These are phyloP conservation scores for Cheilosia vernalis DNA, from an alignment of 2,888 invertebrate species.

Conservation along the genomic window DNA sequence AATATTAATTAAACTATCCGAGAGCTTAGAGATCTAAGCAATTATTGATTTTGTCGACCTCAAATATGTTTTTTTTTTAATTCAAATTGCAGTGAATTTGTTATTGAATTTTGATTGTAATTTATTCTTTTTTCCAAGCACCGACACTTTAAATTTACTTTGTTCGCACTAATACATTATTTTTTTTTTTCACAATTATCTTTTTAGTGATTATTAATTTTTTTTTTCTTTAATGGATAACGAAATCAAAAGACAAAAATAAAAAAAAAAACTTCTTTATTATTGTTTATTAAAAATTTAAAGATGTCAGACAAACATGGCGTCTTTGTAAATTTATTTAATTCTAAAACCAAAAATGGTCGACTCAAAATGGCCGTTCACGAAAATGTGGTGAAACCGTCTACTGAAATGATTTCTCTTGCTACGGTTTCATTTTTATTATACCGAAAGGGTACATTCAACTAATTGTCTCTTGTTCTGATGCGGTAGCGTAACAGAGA, in stretches of 20 bases:
- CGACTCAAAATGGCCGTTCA: slow-evolving; percentile 83
- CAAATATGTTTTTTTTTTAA: not conserved
- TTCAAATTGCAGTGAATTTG: not conserved
- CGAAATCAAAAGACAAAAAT: slow-evolving; percentile 39
- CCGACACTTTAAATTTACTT: not conserved
- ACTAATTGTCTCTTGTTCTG: not conserved
- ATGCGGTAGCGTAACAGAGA: too few species aligned
- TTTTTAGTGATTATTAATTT: not conserved
- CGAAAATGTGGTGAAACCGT: slow-evolving; percentile 55
- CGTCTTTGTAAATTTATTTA: slow-evolving; percentile 82
- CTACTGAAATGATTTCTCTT: slow-evolving; percentile 26
- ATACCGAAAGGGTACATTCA: not conserved
- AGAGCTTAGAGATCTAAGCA: slow-evolving; percentile 1
- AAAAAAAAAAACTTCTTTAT: slow-evolving; percentile 86
- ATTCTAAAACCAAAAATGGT: slow-evolving; percentile 85
- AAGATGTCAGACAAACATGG: slow-evolving; percentile 91
- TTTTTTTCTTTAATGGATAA: not conserved
- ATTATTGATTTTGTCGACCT: not conserved
- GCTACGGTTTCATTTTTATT: not conserved
- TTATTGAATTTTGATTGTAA: not conserved
- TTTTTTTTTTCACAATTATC: slow-evolving; percentile 9
- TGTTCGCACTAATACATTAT: not conserved
- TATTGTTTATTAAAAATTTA: slow-evolving; percentile 85
- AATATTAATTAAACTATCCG: slow-evolving; percentile 16
- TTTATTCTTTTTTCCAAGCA: not conserved